These are phyloP conservation scores for Silurus aristotelis DNA, from an alignment of 2,797 vertebrate species.

Conservation along the genomic window DNA sequence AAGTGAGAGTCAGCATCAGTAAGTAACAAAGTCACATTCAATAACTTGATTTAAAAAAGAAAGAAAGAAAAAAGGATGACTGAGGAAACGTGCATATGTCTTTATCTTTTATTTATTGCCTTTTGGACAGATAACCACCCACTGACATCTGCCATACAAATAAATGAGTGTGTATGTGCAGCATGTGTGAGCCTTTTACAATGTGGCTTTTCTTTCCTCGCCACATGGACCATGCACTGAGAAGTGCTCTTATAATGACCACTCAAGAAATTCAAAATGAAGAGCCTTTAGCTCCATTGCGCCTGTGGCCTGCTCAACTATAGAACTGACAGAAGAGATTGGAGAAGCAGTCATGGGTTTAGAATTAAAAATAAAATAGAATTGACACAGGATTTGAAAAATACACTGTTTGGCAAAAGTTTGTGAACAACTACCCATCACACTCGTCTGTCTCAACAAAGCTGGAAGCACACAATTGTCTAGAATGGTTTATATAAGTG, in stretches of 20 bases:
- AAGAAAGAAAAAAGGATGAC: no score
- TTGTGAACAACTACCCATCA: neutral
- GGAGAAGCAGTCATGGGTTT: neutral
- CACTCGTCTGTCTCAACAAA: neutral
- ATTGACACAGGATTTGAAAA: neutral
- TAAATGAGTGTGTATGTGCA: neutral
- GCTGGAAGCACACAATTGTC: no score
- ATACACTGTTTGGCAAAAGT: neutral
- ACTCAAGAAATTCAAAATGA: neutral
- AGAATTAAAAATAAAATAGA: neutral
- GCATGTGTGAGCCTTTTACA: neutral
- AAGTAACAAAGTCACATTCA: neutral
- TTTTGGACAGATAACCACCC: conserved; percentile 29
- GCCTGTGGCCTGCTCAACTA: neutral
- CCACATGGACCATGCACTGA: neutral
- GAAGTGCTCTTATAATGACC: neutral
- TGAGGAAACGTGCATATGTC: neutral
- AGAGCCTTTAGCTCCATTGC: neutral
- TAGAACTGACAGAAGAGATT: neutral
- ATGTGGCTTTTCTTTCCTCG: neutral
- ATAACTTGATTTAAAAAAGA: neutral
- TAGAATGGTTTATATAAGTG: no score
- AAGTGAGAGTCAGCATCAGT: neutral
- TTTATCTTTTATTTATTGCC: conserved; percentile 9
- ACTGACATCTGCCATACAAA: conserved; percentile 3